A percentile compares a stretch with the other conserved stretches of the same genome.
phyloP scores from a whole-genome alignment of 2,888 invertebrate species.

The Hirtodrosophila duncani region DNA sequence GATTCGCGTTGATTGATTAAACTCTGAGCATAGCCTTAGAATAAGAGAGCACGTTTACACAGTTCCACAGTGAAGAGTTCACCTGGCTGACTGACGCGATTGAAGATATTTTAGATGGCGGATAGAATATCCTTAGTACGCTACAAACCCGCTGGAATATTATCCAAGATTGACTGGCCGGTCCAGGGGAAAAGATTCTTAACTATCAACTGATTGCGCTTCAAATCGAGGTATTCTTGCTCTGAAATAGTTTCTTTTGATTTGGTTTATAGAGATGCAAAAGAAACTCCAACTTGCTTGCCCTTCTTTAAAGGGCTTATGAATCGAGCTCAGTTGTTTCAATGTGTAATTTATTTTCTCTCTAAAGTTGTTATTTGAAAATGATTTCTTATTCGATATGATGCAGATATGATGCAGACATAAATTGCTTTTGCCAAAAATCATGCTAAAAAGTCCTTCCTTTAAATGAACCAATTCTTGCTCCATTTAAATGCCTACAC shows the following conservation, averaged over 20 bases:
- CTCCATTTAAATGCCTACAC: too few relatives aligned
- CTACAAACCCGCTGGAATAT: constrained; percentile 89
- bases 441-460: too few relatives aligned
- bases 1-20: constrained; percentile 74
- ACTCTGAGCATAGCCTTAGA: constrained; percentile 78
- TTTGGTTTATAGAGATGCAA: constrained; percentile 89
- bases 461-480: too few relatives aligned
- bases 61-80: constrained; percentile 76
- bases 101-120: constrained; percentile 79
- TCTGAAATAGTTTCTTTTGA: constrained; percentile 88
- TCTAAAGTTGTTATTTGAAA: too few relatives aligned
- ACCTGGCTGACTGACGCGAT: constrained; percentile 75
- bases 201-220: constrained; percentile 89
- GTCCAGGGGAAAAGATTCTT: constrained; percentile 93
- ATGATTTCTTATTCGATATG: too few relatives aligned
- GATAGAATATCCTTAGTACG: constrained; percentile 86
- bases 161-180: constrained; percentile 92
- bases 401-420: too few relatives aligned
- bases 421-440: too few relatives aligned
- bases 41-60: constrained; percentile 78
- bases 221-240: constrained; percentile 91
- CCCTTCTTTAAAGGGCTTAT: too few relatives aligned
- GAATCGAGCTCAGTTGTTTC: too few relatives aligned
- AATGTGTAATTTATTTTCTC: too few relatives aligned
- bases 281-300: constrained; percentile 90